Percentiles rank a stretch among this genome's conserved stretches.
Evolutionary conservation across 2,888 invertebrate species (phyloP).

Genomic region (Archips xylosteana): DNA sequence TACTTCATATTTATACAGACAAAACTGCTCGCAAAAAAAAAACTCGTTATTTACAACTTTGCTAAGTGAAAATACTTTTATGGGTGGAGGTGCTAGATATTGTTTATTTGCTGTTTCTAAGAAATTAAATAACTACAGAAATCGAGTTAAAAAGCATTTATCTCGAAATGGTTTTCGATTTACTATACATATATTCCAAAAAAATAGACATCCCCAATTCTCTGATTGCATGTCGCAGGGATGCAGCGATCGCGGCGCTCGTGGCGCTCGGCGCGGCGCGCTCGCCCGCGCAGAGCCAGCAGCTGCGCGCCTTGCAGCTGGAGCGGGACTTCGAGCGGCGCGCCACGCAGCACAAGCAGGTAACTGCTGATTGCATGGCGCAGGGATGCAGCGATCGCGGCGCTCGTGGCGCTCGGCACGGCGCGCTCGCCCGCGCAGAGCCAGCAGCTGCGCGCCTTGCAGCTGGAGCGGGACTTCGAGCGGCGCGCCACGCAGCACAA

Average conservation of each 20-base stretch:
- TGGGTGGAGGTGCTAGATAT: too few relatives aligned
- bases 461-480: constrained; percentile 97
- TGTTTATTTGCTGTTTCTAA: too few relatives aligned
- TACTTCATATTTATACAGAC: not conserved
- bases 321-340: constrained; percentile 97
- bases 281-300: constrained; percentile 93
- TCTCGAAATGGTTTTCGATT: too few relatives aligned
- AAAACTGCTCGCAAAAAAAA: not conserved
- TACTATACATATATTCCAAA: too few relatives aligned
- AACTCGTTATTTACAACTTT: too few relatives aligned
- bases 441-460: constrained; percentile 94
- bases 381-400: constrained; percentile 95
- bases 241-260: constrained; percentile 94
- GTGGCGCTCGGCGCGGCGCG: constrained; percentile 87
- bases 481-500: constrained; percentile 91
- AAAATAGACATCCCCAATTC: too few relatives aligned
- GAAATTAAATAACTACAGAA: too few relatives aligned
- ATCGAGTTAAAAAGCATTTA: too few relatives aligned
- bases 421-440: constrained; percentile 91
- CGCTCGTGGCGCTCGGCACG: constrained; percentile 88
- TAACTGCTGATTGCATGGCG: constrained; percentile 51
- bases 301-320: constrained; percentile 94
- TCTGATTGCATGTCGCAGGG: too few relatives aligned
- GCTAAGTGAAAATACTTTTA: not conserved
- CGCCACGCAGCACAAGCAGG: constrained; percentile 89